Percentiles rank a stretch among this genome's conserved stretches.
phyloP scores from a whole-genome alignment of 2,113 vertebrate species.

The Rhegmatorhina hoffmannsi region DNA sequence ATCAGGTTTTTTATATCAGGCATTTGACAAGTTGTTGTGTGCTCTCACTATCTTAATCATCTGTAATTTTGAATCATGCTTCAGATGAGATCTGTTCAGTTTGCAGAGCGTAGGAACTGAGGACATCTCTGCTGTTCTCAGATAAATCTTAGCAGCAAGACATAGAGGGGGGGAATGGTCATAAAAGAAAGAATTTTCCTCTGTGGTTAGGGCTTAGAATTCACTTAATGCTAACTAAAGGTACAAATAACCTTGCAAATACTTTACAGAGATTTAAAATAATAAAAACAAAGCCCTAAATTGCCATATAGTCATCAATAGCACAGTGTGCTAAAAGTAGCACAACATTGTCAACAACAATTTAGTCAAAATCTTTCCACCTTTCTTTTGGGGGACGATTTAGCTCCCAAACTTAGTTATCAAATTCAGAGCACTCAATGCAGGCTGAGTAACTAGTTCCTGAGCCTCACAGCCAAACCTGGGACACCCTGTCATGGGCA shows the following conservation, averaged over 20 bases:
- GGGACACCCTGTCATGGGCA: not conserved
- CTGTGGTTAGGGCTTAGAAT: not conserved
- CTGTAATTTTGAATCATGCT: conserved; percentile 42
- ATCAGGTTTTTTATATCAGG: not conserved
- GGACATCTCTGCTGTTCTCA: not conserved
- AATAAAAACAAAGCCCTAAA: not conserved
- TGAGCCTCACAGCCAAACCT: not conserved
- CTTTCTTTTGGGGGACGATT: not conserved
- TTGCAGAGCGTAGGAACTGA: conserved; percentile 22
- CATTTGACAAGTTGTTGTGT: conserved; percentile 30
- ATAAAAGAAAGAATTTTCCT: not conserved
- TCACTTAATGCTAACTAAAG: not conserved
- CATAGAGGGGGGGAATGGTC: not conserved
- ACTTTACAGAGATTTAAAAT: not conserved
- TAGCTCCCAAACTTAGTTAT: not conserved
- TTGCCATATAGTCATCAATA: not conserved
- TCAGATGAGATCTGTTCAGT: conserved; percentile 1
- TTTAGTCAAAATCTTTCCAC: not conserved
- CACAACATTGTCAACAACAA: not conserved
- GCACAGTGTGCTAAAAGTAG: not conserved
- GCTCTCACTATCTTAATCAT: conserved; percentile 50
- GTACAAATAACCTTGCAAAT: not conserved
- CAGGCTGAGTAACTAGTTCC: not conserved
- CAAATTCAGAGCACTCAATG: not conserved
- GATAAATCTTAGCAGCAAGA: not conserved